Evolutionary conservation across 2,113 vertebrate genomes (phyloP).

Genomic region (Petaurus breviceps): DNA sequence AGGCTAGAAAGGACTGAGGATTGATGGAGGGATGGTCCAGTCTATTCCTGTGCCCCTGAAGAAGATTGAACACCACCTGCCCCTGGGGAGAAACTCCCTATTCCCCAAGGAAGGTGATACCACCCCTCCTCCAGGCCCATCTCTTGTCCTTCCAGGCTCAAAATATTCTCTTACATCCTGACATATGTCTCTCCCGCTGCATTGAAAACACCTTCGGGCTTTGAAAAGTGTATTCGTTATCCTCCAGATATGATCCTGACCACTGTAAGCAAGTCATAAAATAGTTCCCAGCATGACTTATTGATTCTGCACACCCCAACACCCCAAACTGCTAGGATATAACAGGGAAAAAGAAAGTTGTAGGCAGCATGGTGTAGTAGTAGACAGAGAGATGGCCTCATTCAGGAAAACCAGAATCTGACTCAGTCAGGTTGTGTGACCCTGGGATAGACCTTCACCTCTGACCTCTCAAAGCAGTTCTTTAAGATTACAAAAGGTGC

Average conservation of each 20-base stretch:
- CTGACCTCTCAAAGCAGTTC: not conserved
- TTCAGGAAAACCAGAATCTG: not conserved
- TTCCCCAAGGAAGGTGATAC: not conserved
- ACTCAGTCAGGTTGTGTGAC: not conserved
- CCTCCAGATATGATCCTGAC: not conserved
- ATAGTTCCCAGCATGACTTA: not conserved
- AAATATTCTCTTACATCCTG: not conserved
- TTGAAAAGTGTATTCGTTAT: not conserved
- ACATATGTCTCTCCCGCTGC: not conserved
- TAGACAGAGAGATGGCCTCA: not conserved
- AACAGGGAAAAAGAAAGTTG: not conserved
- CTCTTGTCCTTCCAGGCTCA: not conserved
- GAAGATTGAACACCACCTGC: not conserved
- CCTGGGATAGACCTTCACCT: not conserved
- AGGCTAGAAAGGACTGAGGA: not conserved
- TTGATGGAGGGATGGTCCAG: not conserved
- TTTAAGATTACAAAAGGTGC: not conserved
- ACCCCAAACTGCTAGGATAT: not conserved
- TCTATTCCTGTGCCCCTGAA: not conserved
- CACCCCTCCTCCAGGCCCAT: not conserved
- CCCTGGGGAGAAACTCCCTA: not conserved
- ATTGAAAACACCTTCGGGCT: not conserved
- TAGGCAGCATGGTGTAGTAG: not conserved
- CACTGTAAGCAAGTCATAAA: slow-evolving; percentile 48
- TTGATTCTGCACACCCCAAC: not conserved